Conservation (phyloP, 2,888 invertebrate species). For the Dermolepida albohirtum region DNA sequence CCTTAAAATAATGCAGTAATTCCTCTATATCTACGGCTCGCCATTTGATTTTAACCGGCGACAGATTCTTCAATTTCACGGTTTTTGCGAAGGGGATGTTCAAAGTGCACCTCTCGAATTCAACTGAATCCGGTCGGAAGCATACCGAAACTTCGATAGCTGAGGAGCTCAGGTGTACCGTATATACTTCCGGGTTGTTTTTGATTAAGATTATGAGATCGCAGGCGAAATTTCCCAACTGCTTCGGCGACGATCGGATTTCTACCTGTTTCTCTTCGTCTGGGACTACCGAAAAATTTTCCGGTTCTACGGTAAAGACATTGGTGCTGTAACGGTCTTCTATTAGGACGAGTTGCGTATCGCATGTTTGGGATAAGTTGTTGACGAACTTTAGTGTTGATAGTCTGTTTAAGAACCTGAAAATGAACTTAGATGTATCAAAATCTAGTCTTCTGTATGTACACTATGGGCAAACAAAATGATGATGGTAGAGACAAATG, state of each 20-base stretch:
- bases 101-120: constrained; percentile 70
- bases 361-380: constrained; percentile 67
- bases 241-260: constrained; percentile 58
- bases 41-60: constrained; percentile 60
- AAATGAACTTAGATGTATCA: too few species aligned
- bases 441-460: too few species aligned
- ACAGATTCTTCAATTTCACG: constrained; percentile 70
- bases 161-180: constrained; percentile 66
- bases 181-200: constrained; percentile 71
- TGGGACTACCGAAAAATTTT: not conserved
- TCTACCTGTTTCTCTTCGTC: constrained; percentile 53
- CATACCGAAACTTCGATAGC: constrained; percentile 69
- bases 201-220: constrained; percentile 63
- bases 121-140: constrained; percentile 61
- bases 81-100: constrained; percentile 67
- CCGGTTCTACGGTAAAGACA: constrained; percentile 55
- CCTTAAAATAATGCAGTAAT: constrained; percentile 34
- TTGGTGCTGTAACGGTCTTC: constrained; percentile 10
- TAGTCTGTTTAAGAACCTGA: constrained; percentile 21
- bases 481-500: too few species aligned
- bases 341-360: constrained; percentile 60
- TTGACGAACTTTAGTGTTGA: constrained; percentile 68
- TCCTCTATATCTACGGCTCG: constrained; percentile 10
- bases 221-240: constrained; percentile 57
- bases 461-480: too few species aligned